phyloP scores from a whole-genome alignment of 2,888 invertebrate species.

The Margaritifera margaritifera region DNA sequence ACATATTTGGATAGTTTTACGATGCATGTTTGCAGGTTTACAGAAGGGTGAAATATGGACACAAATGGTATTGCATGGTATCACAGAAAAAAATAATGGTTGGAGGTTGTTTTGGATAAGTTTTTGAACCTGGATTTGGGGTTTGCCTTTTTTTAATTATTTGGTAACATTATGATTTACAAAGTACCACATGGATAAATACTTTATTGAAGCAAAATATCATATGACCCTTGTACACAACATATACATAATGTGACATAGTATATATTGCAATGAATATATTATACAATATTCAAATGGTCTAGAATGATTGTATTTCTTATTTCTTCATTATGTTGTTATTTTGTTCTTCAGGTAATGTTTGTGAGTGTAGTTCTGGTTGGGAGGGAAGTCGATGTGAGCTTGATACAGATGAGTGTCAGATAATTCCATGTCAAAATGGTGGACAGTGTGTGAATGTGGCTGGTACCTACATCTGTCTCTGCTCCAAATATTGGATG shows the following conservation, averaged over 20 bases:
- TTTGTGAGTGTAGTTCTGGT: conserved; percentile 49
- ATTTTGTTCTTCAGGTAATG: conserved; percentile 36
- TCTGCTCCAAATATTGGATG: conserved; percentile 77
- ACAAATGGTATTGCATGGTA: too few relatives aligned
- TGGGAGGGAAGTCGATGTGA: conserved; percentile 45
- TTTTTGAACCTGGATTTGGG: too few relatives aligned
- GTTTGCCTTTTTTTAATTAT: too few relatives aligned
- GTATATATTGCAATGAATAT: conserved; percentile 1
- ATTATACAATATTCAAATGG: not conserved
- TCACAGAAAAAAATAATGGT: too few relatives aligned
- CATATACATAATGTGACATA: not conserved
- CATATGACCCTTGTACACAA: not conserved
- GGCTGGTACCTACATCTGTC: conserved; percentile 86
- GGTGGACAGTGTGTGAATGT: conserved; percentile 86
- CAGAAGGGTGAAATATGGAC: too few relatives aligned
- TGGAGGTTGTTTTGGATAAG: too few relatives aligned
- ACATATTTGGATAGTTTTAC: too few relatives aligned
- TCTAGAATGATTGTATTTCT: conserved; percentile 1
- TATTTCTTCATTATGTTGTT: not conserved
- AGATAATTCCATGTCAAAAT: conserved; percentile 40
- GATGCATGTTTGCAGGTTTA: too few relatives aligned
- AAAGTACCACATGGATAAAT: not conserved
- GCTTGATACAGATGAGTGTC: conserved; percentile 33
- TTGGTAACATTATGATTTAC: too few relatives aligned
- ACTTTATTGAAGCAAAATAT: not conserved